These are phyloP conservation scores for Cyaniris semiargus DNA, from an alignment of 2,888 invertebrate genomes.

Conservation along the genomic window DNA sequence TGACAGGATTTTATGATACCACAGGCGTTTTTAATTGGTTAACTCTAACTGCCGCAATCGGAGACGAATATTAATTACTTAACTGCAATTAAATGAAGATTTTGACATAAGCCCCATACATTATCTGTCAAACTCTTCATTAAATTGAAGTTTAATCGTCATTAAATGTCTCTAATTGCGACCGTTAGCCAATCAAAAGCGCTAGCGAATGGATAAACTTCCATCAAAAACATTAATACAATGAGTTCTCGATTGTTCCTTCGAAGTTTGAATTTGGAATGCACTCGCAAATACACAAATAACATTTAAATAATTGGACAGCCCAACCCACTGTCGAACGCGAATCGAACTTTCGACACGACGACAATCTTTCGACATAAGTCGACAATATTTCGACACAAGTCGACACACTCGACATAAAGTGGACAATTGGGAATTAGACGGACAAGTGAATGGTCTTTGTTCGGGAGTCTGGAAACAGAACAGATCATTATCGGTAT, in stretches of 20 bases:
- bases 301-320: conserved; percentile 25
- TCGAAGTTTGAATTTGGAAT: neutral
- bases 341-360: conserved; percentile 13
- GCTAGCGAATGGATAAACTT: too few species aligned
- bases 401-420: conserved; percentile 13
- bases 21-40: too few species aligned
- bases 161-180: too few species aligned
- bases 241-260: neutral
- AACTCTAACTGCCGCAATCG: too few species aligned
- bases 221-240: too few species aligned
- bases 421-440: conserved; percentile 29
- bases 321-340: conserved; percentile 9
- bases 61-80: too few species aligned
- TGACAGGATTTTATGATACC: too few species aligned
- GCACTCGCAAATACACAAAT: conserved; percentile 14
- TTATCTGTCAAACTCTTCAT: too few species aligned
- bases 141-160: too few species aligned
- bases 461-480: conserved; percentile 39
- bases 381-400: conserved; percentile 2
- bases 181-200: too few species aligned
- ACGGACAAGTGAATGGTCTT: conserved; percentile 46
- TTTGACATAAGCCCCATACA: too few species aligned
- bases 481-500: conserved; percentile 42
- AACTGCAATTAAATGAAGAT: too few species aligned
- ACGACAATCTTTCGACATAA: neutral